phyloP scores from a whole-genome alignment of 2,113 vertebrate species.

The Axis porcinus region DNA sequence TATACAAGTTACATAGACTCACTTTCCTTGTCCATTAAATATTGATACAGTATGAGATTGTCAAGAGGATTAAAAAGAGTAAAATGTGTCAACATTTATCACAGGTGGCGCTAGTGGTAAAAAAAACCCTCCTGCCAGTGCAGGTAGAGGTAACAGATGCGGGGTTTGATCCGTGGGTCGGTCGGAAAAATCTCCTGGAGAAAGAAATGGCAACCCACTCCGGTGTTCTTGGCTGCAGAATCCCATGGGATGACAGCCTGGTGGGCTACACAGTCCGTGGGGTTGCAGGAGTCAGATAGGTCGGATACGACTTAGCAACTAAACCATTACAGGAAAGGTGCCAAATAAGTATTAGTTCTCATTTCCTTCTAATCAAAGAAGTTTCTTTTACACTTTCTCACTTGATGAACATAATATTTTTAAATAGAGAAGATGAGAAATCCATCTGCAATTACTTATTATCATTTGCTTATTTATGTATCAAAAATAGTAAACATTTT shows the following conservation, averaged over 20 bases:
- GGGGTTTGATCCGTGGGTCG: background rate
- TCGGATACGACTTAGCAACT: background rate
- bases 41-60: background rate
- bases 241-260: background rate
- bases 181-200: background rate
- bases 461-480: background rate
- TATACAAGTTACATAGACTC: background rate
- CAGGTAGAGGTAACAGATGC: background rate
- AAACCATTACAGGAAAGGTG: background rate
- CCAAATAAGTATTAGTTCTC: background rate
- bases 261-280: fast-evolving
- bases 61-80: background rate
- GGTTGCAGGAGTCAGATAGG: background rate
- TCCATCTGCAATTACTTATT: background rate
- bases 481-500: background rate
- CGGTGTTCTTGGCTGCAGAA: background rate
- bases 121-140: background rate
- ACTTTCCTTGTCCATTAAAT: background rate
- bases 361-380: background rate
- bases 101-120: background rate
- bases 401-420: background rate
- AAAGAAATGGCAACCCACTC: background rate
- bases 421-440: background rate
- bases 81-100: background rate
- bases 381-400: background rate